Evolutionary conservation across 2,888 invertebrate genomes (phyloP).

Genomic region (Heliconius aoede): DNA sequence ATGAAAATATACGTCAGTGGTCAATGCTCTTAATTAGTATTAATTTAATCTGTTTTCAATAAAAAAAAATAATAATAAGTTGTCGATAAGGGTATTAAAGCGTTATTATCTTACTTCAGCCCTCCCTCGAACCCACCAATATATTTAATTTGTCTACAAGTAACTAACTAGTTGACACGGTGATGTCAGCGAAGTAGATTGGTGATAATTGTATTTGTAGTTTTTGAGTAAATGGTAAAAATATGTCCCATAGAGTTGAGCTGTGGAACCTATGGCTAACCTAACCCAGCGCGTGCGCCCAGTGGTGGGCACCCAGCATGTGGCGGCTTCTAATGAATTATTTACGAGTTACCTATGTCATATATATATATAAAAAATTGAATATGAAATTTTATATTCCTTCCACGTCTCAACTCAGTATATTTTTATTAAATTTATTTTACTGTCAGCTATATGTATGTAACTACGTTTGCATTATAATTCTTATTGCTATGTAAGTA

Average conservation of each 20-base stretch:
- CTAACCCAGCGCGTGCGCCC: too few species aligned
- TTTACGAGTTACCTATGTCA: too few species aligned
- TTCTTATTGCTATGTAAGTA: background rate
- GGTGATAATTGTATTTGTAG: too few species aligned
- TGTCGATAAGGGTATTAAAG: conserved; percentile 6
- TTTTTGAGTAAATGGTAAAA: too few species aligned
- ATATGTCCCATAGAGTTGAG: too few species aligned
- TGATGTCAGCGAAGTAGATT: too few species aligned
- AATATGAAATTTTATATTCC: too few species aligned
- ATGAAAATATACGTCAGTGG: conserved; percentile 12
- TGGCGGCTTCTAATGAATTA: too few species aligned
- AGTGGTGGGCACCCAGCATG: too few species aligned
- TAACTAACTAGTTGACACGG: too few species aligned
- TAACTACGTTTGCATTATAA: background rate
- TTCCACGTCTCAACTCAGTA: background rate
- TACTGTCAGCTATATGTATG: background rate
- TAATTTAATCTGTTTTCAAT: conserved; percentile 11
- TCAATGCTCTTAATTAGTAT: conserved; percentile 3
- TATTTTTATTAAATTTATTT: background rate
- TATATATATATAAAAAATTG: too few species aligned
- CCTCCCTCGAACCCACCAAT: background rate
- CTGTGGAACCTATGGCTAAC: too few species aligned
- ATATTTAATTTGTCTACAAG: background rate
- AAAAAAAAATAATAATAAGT: background rate
- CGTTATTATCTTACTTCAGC: conserved; percentile 6